phyloP scores from a whole-genome alignment of 1,140 invertebrate genomes.

The Brachionus manjavacas region DNA sequence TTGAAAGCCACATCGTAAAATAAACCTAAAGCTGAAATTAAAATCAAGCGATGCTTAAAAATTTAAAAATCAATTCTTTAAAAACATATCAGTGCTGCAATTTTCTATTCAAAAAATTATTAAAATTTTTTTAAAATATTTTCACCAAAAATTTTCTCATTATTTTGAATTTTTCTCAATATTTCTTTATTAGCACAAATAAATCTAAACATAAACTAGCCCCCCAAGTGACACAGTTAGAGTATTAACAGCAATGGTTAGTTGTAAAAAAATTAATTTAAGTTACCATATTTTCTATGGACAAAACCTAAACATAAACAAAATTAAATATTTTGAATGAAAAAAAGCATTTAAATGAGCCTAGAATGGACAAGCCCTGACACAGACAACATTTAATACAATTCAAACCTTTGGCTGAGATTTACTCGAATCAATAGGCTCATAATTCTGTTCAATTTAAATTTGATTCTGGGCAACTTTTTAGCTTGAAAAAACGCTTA shows the following conservation, averaged over 20 bases:
- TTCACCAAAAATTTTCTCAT: too few relatives aligned
- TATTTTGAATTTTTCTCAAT: too few relatives aligned
- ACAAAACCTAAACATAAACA: not conserved
- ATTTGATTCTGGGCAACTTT: not conserved
- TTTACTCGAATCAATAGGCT: slow-evolving; percentile 18
- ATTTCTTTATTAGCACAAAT: too few relatives aligned
- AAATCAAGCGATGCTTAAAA: too few relatives aligned
- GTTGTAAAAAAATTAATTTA: not conserved
- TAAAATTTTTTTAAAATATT: too few relatives aligned
- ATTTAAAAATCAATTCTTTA: too few relatives aligned
- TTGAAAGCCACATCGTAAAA: too few relatives aligned
- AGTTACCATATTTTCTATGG: slow-evolving; percentile 24
- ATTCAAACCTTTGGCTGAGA: slow-evolving; percentile 21
- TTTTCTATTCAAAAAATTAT: too few relatives aligned
- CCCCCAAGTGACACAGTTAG: not conserved
- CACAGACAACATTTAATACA: slow-evolving; percentile 8
- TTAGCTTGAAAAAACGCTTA: not conserved
- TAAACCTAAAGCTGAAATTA: too few relatives aligned
- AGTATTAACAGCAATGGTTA: slow-evolving; percentile 8
- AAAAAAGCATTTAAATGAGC: not conserved
- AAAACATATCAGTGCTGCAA: too few relatives aligned
- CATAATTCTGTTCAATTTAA: slow-evolving; percentile 36
- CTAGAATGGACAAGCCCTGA: not conserved
- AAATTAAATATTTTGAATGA: not conserved
- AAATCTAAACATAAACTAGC: not conserved